Evolutionary conservation across 30 jellyfish, hydroid and myxozoan genomes (phyloP).

Genomic region (Morbakka virulenta): DNA sequence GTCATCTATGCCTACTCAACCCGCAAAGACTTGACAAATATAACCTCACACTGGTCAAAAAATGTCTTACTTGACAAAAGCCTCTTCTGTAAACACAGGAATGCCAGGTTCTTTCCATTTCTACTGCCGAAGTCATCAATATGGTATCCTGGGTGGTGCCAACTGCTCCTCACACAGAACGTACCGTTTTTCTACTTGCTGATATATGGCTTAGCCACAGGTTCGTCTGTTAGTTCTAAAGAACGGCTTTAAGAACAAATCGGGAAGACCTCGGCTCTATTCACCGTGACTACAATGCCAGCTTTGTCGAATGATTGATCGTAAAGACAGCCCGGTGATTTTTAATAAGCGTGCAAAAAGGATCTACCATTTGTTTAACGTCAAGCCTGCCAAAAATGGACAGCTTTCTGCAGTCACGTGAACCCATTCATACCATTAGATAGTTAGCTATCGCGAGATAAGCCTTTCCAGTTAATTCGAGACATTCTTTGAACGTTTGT

Average conservation of each 20-base stretch:
- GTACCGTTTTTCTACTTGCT: background rate
- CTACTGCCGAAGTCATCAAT: background rate
- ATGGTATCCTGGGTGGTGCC: background rate
- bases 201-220: background rate
- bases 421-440: background rate
- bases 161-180: background rate
- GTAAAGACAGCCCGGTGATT: background rate
- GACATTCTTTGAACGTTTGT: too few species aligned
- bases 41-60: background rate
- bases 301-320: background rate
- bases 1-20: background rate
- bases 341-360: background rate
- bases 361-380: background rate
- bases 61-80: constrained; percentile 8
- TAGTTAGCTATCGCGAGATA: background rate
- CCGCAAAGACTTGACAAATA: background rate
- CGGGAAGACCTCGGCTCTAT: background rate
- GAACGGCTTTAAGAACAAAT: background rate
- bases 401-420: background rate
- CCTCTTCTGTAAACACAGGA: constrained; percentile 14
- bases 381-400: background rate
- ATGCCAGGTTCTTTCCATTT: constrained; percentile 18
- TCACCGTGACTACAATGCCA: background rate
- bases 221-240: background rate
- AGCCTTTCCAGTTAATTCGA: background rate